phyloP scores from a whole-genome alignment of 2,113 vertebrate genomes.

The Zapus hudsonius region DNA sequence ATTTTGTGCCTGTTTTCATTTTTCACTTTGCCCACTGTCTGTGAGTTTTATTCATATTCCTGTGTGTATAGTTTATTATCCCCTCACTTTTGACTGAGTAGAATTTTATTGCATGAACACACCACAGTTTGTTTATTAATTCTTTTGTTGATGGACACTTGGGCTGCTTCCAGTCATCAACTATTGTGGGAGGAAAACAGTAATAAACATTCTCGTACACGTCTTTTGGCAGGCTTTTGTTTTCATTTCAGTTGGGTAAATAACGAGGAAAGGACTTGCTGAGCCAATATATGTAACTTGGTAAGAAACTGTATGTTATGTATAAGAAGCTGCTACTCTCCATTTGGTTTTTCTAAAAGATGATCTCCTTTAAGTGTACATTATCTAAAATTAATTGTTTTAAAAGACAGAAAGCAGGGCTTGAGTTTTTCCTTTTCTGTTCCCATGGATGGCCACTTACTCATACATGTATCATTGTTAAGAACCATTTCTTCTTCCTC shows the following conservation, averaged over 20 bases:
- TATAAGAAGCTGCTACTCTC: neutral
- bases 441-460: neutral
- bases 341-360: neutral
- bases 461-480: neutral
- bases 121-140: neutral
- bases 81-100: neutral
- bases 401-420: neutral
- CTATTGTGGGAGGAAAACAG: neutral
- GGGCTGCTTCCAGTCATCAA: constrained; percentile 1
- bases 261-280: neutral
- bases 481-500: neutral
- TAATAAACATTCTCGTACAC: neutral
- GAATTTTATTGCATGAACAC: neutral
- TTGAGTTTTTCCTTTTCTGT: neutral
- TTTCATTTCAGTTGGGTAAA: constrained; percentile 50
- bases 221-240: constrained; percentile 5
- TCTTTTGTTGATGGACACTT: constrained; percentile 24
- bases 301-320: neutral
- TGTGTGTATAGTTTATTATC: neutral
- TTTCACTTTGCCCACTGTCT: constrained; percentile 4
- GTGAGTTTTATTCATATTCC: neutral
- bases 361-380: neutral
- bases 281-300: neutral
- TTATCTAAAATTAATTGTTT: neutral
- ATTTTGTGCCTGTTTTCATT: neutral